Evolutionary conservation across 2,888 invertebrate genomes (phyloP).

Genomic region (Mesorhabditis sp.): DNA sequence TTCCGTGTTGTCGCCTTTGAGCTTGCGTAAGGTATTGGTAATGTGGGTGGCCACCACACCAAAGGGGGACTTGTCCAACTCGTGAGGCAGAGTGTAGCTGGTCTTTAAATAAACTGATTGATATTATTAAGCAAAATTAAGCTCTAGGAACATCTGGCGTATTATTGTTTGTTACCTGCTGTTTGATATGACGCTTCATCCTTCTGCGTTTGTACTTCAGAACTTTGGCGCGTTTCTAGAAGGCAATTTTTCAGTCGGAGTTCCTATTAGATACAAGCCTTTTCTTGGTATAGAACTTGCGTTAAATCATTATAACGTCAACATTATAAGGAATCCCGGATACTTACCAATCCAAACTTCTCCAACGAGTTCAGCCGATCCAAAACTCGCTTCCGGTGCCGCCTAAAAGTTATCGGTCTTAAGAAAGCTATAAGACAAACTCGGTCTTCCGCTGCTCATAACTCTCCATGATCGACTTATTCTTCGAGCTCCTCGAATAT

Average conservation of each 20-base stretch:
- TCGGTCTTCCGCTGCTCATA: neutral
- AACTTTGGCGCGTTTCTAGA: too few species aligned
- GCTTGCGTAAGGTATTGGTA: neutral
- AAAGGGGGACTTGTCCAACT: neutral
- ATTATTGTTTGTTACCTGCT: neutral
- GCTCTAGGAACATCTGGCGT: neutral
- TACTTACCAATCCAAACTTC: too few species aligned
- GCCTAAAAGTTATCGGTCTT: neutral
- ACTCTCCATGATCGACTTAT: neutral
- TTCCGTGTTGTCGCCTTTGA: neutral
- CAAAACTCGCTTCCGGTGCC: slow-evolving; percentile 6
- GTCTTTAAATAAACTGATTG: neutral
- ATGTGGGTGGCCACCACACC: neutral
- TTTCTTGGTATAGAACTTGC: too few species aligned
- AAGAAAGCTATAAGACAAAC: neutral
- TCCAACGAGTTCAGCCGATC: neutral
- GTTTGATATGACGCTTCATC: neutral
- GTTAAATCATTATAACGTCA: too few species aligned
- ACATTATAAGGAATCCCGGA: too few species aligned
- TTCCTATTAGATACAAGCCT: too few species aligned
- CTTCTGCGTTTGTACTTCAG: neutral
- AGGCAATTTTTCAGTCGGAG: too few species aligned
- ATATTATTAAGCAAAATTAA: neutral
- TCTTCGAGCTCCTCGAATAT: neutral
- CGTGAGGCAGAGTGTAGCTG: neutral